Evolutionary conservation across 1,140 invertebrate genomes (phyloP).

Genomic region (Littorina saxatilis): DNA sequence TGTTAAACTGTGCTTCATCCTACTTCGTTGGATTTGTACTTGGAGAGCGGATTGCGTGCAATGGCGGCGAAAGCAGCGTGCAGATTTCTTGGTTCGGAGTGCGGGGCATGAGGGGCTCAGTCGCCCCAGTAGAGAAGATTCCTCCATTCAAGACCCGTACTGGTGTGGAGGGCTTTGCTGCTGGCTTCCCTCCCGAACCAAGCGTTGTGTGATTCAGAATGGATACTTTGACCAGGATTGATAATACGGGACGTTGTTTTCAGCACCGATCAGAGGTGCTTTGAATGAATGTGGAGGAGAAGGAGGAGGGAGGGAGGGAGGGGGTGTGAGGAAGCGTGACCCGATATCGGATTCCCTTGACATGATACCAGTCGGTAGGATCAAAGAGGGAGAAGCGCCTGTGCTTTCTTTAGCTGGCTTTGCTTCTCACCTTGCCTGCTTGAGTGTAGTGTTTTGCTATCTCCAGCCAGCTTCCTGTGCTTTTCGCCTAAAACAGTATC

Average conservation of each 20-base stretch:
- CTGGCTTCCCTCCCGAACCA: neutral
- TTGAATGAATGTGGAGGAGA: neutral
- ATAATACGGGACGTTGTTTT: neutral
- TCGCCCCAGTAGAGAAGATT: conserved; percentile 26
- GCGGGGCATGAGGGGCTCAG: neutral
- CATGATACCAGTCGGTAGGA: conserved; percentile 16
- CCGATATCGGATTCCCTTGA: conserved; percentile 18
- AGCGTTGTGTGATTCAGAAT: neutral
- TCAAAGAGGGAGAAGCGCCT: conserved; percentile 29
- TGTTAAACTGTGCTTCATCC: neutral
- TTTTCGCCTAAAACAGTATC: too few species aligned
- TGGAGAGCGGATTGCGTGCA: neutral
- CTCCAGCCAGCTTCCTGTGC: conserved; percentile 9
- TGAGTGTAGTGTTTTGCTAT: neutral
- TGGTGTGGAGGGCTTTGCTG: neutral
- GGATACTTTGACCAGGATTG: neutral
- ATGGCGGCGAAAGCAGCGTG: neutral
- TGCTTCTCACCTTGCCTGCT: conserved; percentile 20
- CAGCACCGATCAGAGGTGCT: neutral
- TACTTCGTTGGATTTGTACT: neutral
- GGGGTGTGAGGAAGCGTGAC: neutral
- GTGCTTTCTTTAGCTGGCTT: neutral
- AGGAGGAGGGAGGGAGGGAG: neutral
- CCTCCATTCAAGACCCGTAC: conserved; percentile 27
- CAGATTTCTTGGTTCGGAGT: neutral